Conservation (phyloP, 2,113 vertebrate genomes). For the Crotophaga sulcirostris region DNA sequence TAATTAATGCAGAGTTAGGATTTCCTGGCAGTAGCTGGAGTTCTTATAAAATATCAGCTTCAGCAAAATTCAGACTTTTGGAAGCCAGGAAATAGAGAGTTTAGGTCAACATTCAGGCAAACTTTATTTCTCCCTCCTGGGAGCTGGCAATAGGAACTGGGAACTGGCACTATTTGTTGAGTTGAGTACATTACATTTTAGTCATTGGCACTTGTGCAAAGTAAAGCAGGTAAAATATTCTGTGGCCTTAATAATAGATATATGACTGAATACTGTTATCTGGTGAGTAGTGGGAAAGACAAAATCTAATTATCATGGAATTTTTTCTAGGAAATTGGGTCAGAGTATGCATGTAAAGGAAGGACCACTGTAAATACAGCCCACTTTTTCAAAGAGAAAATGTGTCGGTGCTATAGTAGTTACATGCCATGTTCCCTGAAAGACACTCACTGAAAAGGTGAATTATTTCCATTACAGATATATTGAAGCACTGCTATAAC, state of each 20-base stretch:
- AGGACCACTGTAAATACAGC: background rate
- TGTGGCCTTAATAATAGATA: background rate
- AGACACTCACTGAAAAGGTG: background rate
- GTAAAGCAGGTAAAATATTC: background rate
- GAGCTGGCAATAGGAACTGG: background rate
- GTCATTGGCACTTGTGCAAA: background rate
- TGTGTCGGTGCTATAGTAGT: background rate
- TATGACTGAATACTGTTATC: background rate
- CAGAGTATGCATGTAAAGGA: background rate
- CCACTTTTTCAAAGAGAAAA: background rate
- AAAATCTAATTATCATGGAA: background rate
- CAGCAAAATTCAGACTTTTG: constrained; percentile 18
- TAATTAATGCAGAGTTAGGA: constrained; percentile 16
- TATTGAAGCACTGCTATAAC: background rate
- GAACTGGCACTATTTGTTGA: background rate
- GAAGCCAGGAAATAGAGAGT: background rate
- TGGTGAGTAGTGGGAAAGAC: background rate
- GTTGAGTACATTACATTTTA: background rate
- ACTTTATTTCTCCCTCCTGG: background rate
- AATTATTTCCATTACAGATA: background rate
- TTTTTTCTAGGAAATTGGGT: background rate
- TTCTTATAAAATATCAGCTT: background rate
- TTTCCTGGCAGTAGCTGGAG: background rate
- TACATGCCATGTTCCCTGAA: background rate
- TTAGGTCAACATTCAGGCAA: constrained; percentile 25